Evolutionary conservation across 2,888 invertebrate species (phyloP).

Genomic region (Laspeyria flexula): DNA sequence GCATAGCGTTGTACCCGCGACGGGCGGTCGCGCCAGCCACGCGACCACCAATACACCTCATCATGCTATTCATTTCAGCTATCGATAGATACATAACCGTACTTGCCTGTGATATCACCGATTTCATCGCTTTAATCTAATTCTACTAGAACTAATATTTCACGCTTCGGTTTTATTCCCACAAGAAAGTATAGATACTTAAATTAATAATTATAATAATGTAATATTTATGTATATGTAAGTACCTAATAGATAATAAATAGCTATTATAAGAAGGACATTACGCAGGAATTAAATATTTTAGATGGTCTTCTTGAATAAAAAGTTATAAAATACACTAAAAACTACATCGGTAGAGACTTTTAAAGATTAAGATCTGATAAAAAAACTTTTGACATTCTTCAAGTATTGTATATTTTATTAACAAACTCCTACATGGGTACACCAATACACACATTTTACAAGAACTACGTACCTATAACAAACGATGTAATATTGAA

Average conservation of each 20-base stretch:
- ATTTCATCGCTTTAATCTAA: constrained; percentile 29
- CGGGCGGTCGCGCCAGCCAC: constrained; percentile 79
- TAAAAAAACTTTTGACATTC: no score
- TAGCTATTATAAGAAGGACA: no score
- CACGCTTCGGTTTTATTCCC: constrained; percentile 9
- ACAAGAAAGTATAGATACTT: neutral
- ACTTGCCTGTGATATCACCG: constrained; percentile 27
- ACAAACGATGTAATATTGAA: neutral
- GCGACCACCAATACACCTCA: constrained; percentile 71
- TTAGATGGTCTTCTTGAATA: no score
- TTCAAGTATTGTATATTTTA: no score
- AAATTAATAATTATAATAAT: neutral
- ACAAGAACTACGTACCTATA: neutral
- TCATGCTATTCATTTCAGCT: constrained; percentile 55
- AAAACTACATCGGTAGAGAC: no score
- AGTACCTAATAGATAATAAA: no score
- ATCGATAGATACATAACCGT: constrained; percentile 31
- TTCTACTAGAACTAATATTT: constrained; percentile 7
- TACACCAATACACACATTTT: neutral
- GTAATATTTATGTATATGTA: neutral
- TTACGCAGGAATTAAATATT: no score
- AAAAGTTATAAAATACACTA: no score
- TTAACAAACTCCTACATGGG: no score
- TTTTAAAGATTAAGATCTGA: no score
- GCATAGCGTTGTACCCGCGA: constrained; percentile 74